Evolutionary conservation across 2,888 invertebrate genomes (phyloP).

Genomic region (Microdon myrmicae): DNA sequence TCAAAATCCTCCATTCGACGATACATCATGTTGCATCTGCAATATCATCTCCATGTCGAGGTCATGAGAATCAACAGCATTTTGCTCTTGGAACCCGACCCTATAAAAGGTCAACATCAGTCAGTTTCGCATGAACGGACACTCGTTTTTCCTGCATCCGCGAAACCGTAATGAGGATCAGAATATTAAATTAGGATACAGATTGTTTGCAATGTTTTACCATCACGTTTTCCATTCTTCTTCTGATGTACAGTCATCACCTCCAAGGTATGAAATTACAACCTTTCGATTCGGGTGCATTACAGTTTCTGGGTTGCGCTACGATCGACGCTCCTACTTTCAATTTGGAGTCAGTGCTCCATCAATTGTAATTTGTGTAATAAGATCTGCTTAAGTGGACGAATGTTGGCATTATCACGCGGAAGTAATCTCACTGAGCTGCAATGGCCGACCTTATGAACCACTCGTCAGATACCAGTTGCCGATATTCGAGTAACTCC

Average conservation of each 20-base stretch:
- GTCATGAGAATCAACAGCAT: slow-evolving; percentile 40
- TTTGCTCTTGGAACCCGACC: slow-evolving; percentile 20
- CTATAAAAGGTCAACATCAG: slow-evolving; percentile 39
- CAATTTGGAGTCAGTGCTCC: slow-evolving; percentile 26
- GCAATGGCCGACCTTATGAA: slow-evolving; percentile 41
- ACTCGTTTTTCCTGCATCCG: slow-evolving; percentile 6
- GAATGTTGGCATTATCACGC: slow-evolving; percentile 52
- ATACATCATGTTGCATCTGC: slow-evolving; percentile 3
- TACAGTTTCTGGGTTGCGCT: slow-evolving; percentile 19
- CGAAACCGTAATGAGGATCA: slow-evolving; percentile 40
- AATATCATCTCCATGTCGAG: slow-evolving; percentile 13
- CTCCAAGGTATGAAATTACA: slow-evolving; percentile 42
- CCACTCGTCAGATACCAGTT: too few relatives aligned
- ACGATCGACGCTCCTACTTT: slow-evolving; percentile 27
- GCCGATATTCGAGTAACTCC: slow-evolving; percentile 10
- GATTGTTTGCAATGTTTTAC: slow-evolving; percentile 42
- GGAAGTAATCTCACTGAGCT: slow-evolving; percentile 40
- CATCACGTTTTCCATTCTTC: slow-evolving; percentile 49
- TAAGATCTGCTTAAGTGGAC: slow-evolving; percentile 49
- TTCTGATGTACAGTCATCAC: slow-evolving; percentile 13
- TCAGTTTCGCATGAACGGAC: slow-evolving; percentile 45
- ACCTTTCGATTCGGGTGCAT: slow-evolving; percentile 29
- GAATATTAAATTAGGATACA: slow-evolving; percentile 52
- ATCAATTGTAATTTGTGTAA: slow-evolving; percentile 46
- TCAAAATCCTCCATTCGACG: slow-evolving; percentile 23